Evolutionary conservation across 1,140 invertebrate species (phyloP), one percentile per base, ranked within the genome.

Genomic region (Steinernema feltiae): DNA sequence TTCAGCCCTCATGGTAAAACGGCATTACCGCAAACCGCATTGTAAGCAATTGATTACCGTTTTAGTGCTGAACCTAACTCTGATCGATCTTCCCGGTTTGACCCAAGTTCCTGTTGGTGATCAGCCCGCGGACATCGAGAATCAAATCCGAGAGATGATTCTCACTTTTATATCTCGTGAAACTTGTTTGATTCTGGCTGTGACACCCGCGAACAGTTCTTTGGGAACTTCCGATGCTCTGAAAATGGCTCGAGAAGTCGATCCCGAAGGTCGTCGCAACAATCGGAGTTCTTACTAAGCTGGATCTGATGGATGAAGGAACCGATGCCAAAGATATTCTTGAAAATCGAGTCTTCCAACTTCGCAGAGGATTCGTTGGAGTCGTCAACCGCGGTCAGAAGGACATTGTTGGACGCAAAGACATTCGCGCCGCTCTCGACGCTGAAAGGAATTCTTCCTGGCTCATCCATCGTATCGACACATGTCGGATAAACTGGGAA

Each of bases 301-400:
- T 99, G 72, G 97, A 99, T 91, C 90, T 99, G 85, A 99, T 99
- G 97, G 97, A 99, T 87, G 95, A 99, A 86, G 97, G 97, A 32
- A 99, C 97, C 31, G 97, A 99, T 90, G 97, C 97, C 12, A 90
- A 94, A 72, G 97, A 99, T 82, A 94, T 99, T 80, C 89, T 99
- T 75, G 97, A 99, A 88, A 99, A 99, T 88, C 95, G 95, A 88
- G 88, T 98, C 71, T 89, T 99, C 75, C 95, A 96, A 1, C 89
- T 99, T 70, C 90, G 97, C 76, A 90, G 97, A 86, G 94, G 95
- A 12, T 98, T 97, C 86, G 95, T 99, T 83, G 97, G 97, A 82
- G 96, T 99, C 7, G 95, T 99, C 1, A 99, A 99, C 88, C 91
- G 97, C 82, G 97, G 94, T 85, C 97, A 99, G 88, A 97, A 94